These are phyloP conservation scores for Drosophila nigricruria DNA, from an alignment of 2,888 invertebrate genomes.

Conservation along the genomic window DNA sequence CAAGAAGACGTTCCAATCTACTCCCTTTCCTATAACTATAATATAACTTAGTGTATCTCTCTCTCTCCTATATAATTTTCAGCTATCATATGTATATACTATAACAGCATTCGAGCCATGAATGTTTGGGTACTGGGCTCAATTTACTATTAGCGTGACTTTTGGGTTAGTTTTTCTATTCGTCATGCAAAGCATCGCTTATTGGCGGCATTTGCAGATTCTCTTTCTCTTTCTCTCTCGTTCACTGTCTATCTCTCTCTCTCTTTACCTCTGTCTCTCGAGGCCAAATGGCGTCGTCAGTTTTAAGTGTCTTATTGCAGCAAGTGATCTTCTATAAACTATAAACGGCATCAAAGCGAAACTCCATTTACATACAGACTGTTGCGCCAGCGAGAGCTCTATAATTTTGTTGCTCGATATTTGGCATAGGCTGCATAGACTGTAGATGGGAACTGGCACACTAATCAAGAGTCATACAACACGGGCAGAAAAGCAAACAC, in stretches of 20 bases:
- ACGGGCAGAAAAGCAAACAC: slow-evolving; percentile 34
- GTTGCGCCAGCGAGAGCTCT: slow-evolving; percentile 32
- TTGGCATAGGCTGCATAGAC: slow-evolving; percentile 20
- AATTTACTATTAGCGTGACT: slow-evolving; percentile 81
- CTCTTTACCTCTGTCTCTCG: slow-evolving; percentile 6
- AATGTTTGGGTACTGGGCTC: slow-evolving; percentile 65
- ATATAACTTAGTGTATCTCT: slow-evolving; percentile 6
- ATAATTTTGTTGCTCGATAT: slow-evolving; percentile 60
- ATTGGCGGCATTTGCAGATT: slow-evolving; percentile 50
- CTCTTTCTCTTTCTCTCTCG: neutral
- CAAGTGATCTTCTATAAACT: slow-evolving; percentile 75
- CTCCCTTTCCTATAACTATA: neutral
- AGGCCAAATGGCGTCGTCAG: slow-evolving; percentile 38
- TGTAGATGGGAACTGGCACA: slow-evolving; percentile 49
- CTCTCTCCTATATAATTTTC: neutral
- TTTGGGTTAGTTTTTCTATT: slow-evolving; percentile 80
- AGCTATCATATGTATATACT: slow-evolving; percentile 42
- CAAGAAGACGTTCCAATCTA: neutral
- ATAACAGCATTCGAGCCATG: slow-evolving; percentile 43
- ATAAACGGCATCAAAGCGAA: slow-evolving; percentile 41
- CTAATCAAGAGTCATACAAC: slow-evolving; percentile 33
- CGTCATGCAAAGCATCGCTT: slow-evolving; percentile 78
- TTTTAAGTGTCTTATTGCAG: slow-evolving; percentile 69
- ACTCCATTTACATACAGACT: slow-evolving; percentile 39
- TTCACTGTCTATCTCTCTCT: neutral